Evolutionary conservation across 2,888 invertebrate species (phyloP).

Genomic region (Epistrophe eligans): DNA sequence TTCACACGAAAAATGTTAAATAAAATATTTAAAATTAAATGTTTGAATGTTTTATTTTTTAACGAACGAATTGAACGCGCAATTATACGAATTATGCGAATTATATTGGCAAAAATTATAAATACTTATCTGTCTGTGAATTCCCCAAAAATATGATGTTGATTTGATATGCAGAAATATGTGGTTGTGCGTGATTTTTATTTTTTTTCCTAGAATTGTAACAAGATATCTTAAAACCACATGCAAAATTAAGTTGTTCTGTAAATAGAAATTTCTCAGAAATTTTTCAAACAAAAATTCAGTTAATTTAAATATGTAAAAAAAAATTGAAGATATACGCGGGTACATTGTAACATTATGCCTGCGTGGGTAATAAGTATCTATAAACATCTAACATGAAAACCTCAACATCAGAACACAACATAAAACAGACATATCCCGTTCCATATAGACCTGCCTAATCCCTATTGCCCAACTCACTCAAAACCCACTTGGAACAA

Average conservation of each 20-base stretch:
- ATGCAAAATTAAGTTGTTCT: neutral
- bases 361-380: neutral
- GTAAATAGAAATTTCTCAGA: neutral
- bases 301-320: slow-evolving; percentile 2
- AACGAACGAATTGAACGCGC: neutral
- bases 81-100: neutral
- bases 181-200: neutral
- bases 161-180: neutral
- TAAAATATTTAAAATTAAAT: neutral
- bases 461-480: slow-evolving; percentile 6
- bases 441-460: neutral
- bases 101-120: neutral
- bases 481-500: slow-evolving; percentile 39
- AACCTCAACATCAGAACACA: slow-evolving; percentile 28
- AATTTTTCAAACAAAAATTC: neutral
- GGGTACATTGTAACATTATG: neutral
- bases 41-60: neutral
- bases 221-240: neutral
- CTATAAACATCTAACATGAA: slow-evolving; percentile 22
- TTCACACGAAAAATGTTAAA: neutral
- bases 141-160: neutral
- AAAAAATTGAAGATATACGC: neutral
- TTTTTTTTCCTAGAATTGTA: neutral
- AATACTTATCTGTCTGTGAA: neutral
- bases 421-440: neutral